These are phyloP conservation scores for Venustaconcha ellipsiformis DNA, from an alignment of 1,140 invertebrate genomes.

Conservation along the genomic window DNA sequence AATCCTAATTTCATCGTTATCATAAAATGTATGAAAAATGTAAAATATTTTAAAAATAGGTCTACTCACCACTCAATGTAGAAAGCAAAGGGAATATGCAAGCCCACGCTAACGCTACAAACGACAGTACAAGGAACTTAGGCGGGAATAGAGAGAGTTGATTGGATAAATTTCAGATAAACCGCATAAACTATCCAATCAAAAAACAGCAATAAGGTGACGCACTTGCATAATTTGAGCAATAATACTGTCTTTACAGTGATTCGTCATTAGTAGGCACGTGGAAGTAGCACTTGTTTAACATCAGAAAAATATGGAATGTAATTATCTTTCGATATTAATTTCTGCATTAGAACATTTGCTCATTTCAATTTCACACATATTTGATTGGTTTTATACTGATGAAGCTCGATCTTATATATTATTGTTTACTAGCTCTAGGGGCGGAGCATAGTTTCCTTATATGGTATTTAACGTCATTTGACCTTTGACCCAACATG, in stretches of 20 bases:
- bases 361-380: no score
- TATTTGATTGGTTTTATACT: no score
- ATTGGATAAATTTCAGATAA: constrained; percentile 49
- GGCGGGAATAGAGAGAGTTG: constrained; percentile 21
- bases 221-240: constrained; percentile 42
- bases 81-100: constrained; percentile 6
- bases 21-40: constrained; percentile 1
- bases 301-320: neutral
- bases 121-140: constrained; percentile 29
- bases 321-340: no score
- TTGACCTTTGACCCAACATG: constrained; percentile 40
- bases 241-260: neutral
- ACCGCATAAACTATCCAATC: constrained; percentile 48
- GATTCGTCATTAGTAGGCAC: neutral
- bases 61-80: constrained; percentile 34
- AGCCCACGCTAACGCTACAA: constrained; percentile 49
- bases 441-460: constrained; percentile 35
- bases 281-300: neutral
- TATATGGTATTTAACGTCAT: constrained; percentile 24
- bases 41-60: constrained; percentile 14
- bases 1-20: constrained; percentile 28
- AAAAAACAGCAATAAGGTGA: constrained; percentile 31
- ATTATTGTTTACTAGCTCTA: constrained; percentile 14
- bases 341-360: no score
- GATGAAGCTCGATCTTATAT: no score